phyloP scores from a whole-genome alignment of 2,888 invertebrate species.

The Dynastes grantii region DNA sequence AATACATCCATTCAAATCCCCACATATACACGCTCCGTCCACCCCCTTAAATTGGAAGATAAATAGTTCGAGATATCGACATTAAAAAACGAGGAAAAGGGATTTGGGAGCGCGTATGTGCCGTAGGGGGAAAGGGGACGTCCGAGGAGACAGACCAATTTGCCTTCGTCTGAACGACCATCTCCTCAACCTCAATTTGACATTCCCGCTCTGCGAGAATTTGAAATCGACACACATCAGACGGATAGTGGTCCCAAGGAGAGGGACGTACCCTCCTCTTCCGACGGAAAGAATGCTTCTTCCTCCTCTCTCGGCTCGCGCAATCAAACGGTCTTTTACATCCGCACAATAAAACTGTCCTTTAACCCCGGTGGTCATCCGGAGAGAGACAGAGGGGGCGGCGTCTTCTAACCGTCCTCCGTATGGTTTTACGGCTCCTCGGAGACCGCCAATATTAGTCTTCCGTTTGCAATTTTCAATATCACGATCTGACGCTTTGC shows the following conservation, averaged over 20 bases:
- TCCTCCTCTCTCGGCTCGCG: not conserved
- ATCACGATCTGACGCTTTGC: constrained; percentile 43
- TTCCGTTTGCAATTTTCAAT: constrained; percentile 44
- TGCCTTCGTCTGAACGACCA: constrained; percentile 19
- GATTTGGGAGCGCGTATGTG: not conserved
- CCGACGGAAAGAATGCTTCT: not conserved
- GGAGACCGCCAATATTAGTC: constrained; percentile 38
- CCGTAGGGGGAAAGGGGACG: not conserved
- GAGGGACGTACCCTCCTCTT: not conserved
- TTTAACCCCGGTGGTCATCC: constrained; percentile 29
- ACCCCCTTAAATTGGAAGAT: constrained; percentile 24
- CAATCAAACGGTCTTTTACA: constrained; percentile 23
- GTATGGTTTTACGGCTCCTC: constrained; percentile 40
- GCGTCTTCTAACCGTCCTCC: constrained; percentile 5
- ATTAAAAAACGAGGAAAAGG: constrained; percentile 8
- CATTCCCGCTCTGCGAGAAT: constrained; percentile 12
- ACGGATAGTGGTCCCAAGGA: constrained; percentile 1
- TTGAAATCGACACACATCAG: constrained; percentile 38
- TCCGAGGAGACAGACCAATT: constrained; percentile 25
- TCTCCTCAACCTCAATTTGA: constrained; percentile 11
- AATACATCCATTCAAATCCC: constrained; percentile 19
- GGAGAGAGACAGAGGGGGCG: not conserved
- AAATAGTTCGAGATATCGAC: constrained; percentile 32
- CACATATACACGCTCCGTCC: constrained; percentile 1
- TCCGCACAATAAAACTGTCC: constrained; percentile 36